phyloP scores from a whole-genome alignment of 2,888 invertebrate species.

The Lepidocyrtinus sp. region DNA sequence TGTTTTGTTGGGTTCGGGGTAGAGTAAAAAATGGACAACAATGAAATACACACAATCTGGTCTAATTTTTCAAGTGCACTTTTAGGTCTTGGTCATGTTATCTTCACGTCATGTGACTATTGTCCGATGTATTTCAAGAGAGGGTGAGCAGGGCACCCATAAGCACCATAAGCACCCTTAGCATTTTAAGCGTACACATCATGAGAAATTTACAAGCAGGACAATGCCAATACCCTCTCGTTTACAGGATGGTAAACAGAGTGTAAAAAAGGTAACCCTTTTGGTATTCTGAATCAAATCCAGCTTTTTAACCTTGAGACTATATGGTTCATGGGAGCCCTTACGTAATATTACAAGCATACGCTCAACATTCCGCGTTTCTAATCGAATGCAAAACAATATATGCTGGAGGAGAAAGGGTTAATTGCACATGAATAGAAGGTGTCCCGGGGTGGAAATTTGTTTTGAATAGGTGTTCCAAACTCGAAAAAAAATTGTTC shows the following conservation, averaged over 20 bases:
- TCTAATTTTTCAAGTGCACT: constrained; percentile 51
- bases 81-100: constrained; percentile 37
- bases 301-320: too few relatives aligned
- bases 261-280: background rate
- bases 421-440: constrained; percentile 59
- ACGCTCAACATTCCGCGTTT: background rate
- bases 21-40: constrained; percentile 39
- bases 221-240: too few relatives aligned
- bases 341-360: constrained; percentile 1
- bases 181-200: constrained; percentile 12
- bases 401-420: constrained; percentile 35
- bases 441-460: constrained; percentile 58
- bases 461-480: constrained; percentile 54
- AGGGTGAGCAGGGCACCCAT: constrained; percentile 36
- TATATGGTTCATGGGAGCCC: constrained; percentile 1
- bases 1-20: constrained; percentile 33
- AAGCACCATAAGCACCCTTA: constrained; percentile 28
- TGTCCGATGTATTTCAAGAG: too few relatives aligned
- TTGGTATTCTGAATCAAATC: too few relatives aligned
- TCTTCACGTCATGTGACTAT: background rate
- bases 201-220: too few relatives aligned
- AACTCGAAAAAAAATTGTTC: constrained; percentile 6
- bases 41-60: constrained; percentile 6
- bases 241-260: background rate
- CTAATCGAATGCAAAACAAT: constrained; percentile 15